These are phyloP conservation scores for Cossypha niveicapilla DNA, from an alignment of 2,797 vertebrate species.

Conservation along the genomic window DNA sequence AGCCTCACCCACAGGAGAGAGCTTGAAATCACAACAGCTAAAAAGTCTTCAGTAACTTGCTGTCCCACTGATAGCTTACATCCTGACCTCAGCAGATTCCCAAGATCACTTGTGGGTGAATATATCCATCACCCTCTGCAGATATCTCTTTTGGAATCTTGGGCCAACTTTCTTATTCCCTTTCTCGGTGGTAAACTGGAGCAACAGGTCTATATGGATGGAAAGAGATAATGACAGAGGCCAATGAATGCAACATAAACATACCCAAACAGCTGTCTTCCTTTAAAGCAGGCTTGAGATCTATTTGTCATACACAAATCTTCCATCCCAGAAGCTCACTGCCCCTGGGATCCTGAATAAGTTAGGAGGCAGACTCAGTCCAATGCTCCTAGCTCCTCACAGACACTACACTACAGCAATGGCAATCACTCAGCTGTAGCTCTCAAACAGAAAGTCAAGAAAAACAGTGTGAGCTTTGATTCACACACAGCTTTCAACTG, in stretches of 20 bases:
- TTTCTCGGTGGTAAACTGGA: neutral
- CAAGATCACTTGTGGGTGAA: neutral
- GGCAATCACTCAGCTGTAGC: neutral
- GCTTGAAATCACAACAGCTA: neutral
- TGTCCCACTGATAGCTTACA: neutral
- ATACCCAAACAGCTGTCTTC: neutral
- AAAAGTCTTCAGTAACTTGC: neutral
- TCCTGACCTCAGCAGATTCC: neutral
- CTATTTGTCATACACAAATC: neutral
- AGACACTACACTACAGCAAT: neutral
- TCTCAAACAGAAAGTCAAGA: neutral
- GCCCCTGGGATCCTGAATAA: neutral
- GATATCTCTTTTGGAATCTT: neutral
- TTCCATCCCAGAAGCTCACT: neutral
- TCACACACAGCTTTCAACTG: neutral
- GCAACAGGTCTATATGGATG: neutral
- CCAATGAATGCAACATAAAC: neutral
- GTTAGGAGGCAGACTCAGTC: neutral
- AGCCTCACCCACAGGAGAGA: neutral
- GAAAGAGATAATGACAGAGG: neutral
- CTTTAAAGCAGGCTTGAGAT: neutral
- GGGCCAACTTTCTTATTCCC: neutral
- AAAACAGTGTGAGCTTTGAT: neutral
- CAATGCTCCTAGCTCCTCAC: neutral
- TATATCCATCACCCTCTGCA: neutral